phyloP scores from a whole-genome alignment of 2,113 vertebrate genomes.

The Menidia beryllina region DNA sequence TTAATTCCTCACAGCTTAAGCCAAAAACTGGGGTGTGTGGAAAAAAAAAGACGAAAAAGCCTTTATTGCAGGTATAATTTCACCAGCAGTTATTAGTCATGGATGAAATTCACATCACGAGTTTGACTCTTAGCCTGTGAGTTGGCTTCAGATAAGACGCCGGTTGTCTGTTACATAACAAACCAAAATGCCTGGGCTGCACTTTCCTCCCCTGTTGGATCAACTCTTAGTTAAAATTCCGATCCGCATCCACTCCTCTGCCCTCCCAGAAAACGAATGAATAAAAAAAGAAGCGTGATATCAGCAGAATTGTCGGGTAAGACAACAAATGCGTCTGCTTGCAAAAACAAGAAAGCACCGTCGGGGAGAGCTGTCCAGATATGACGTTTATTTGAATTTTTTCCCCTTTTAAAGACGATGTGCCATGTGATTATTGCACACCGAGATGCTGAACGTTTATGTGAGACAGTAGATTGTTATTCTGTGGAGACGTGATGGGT shows the following conservation, averaged over 20 bases:
- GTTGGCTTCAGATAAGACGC: conserved; percentile 8
- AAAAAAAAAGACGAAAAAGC: background rate
- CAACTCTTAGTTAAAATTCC: conserved; percentile 62
- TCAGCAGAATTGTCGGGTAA: conserved; percentile 55
- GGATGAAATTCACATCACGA: background rate
- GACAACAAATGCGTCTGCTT: conserved; percentile 21
- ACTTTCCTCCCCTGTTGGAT: conserved; percentile 54
- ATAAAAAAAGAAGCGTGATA: conserved; percentile 34
- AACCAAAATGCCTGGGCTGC: conserved; percentile 44
- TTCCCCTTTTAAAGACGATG: conserved; percentile 16
- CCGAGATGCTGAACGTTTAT: conserved; percentile 38
- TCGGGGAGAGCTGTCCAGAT: background rate
- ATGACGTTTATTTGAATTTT: conserved; percentile 4
- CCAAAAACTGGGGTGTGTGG: no score
- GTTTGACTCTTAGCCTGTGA: conserved; percentile 19
- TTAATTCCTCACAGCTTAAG: background rate
- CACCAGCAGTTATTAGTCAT: background rate
- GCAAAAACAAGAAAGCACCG: background rate
- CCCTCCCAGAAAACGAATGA: conserved; percentile 8
- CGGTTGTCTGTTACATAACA: conserved; percentile 55
- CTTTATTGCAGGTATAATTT: conserved; percentile 3
- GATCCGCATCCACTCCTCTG: conserved; percentile 47
- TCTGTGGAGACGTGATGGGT: conserved; percentile 48
- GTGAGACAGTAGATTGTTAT: conserved; percentile 63
- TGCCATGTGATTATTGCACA: conserved; percentile 43